Evolutionary conservation across 2,113 vertebrate species (phyloP).

Genomic region (Bufo gargarizans): DNA sequence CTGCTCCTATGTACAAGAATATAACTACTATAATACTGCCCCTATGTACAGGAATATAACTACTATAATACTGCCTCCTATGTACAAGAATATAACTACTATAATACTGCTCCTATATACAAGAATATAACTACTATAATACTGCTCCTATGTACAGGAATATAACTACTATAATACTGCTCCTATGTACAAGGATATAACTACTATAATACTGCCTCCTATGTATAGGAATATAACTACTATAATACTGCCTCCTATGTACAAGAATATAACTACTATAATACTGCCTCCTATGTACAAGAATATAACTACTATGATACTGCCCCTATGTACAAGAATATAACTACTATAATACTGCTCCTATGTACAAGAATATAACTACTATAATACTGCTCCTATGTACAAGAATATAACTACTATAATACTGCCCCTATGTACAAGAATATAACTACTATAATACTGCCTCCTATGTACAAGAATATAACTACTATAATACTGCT

Average conservation of each 20-base stretch:
- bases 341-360: background rate
- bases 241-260: background rate
- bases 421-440: conserved; percentile 11
- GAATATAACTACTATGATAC: background rate
- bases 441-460: conserved; percentile 21
- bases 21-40: conserved; percentile 5
- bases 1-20: background rate
- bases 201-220: background rate
- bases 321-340: background rate
- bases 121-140: conserved; percentile 17
- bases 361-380: conserved; percentile 8
- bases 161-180: conserved; percentile 11
- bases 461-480: background rate
- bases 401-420: conserved; percentile 22
- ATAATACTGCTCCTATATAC: background rate
- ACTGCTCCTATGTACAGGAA: background rate
- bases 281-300: background rate
- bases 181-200: conserved; percentile 3
- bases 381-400: conserved; percentile 9
- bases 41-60: background rate
- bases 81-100: background rate
- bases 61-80: background rate
- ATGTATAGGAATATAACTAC: background rate
- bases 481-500: conserved; percentile 8
- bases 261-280: conserved; percentile 5